These are phyloP conservation scores for Galbula dea DNA, from an alignment of 2,113 vertebrate genomes.

Conservation along the genomic window DNA sequence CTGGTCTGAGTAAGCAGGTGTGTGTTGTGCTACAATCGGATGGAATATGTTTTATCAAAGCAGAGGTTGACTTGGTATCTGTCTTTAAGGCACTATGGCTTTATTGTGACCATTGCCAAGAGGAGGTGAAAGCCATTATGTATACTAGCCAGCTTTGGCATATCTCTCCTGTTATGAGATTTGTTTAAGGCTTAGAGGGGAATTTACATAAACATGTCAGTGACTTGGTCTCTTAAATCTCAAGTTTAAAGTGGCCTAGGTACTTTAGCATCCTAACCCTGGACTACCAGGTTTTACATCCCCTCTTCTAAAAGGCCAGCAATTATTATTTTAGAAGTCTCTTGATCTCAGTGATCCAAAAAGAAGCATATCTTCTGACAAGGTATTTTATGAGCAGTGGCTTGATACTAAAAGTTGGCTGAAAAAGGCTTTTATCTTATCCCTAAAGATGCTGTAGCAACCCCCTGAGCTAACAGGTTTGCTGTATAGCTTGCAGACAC, in stretches of 20 bases:
- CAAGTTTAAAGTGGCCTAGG: not conserved
- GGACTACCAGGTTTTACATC: not conserved
- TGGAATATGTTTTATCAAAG: not conserved
- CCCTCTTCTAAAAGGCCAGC: not conserved
- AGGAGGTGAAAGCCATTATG: not conserved
- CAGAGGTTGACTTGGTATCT: not conserved
- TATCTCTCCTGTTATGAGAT: not conserved
- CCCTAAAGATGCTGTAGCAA: not conserved
- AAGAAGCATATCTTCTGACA: not conserved
- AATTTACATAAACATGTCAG: not conserved
- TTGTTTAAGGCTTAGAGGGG: not conserved
- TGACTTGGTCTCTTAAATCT: not conserved
- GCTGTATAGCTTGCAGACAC: not conserved
- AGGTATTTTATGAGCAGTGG: not conserved
- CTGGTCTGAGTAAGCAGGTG: not conserved
- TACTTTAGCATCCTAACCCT: not conserved
- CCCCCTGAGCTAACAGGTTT: not conserved
- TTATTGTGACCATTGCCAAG: not conserved
- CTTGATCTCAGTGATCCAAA: not conserved
- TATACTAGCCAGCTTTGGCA: not conserved
- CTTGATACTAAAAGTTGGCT: not conserved
- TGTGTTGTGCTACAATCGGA: accelerated
- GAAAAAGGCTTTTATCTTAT: constrained; percentile 8
- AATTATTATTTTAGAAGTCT: not conserved
- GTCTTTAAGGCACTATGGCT: not conserved